phyloP scores from a whole-genome alignment of 2,113 vertebrate species.

The Syrmaticus mikado region DNA sequence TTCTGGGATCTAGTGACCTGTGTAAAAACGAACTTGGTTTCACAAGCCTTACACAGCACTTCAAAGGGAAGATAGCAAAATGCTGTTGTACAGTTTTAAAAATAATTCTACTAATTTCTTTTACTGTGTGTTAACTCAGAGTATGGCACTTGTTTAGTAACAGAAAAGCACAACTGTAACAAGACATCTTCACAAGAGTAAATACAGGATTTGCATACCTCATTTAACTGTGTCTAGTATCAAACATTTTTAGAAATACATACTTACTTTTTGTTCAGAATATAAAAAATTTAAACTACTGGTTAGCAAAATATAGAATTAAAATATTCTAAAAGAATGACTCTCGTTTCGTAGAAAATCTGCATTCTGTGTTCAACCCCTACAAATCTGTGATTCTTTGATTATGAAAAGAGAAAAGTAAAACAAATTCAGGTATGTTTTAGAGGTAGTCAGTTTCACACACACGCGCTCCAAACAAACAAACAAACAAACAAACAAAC shows the following conservation, averaged over 20 bases:
- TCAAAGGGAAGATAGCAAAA: background rate
- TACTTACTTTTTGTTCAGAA: background rate
- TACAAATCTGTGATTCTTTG: background rate
- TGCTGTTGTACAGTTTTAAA: background rate
- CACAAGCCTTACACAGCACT: background rate
- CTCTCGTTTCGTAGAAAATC: background rate
- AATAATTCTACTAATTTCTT: background rate
- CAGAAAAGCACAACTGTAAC: background rate
- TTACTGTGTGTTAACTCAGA: background rate
- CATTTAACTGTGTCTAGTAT: background rate
- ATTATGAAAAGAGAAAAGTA: background rate
- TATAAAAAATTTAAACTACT: background rate
- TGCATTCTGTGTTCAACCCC: no score
- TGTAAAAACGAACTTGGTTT: background rate
- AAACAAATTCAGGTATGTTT: background rate
- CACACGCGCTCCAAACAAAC: no score
- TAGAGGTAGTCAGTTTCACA: background rate
- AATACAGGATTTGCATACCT: background rate
- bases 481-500: no score
- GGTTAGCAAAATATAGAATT: background rate
- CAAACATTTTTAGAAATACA: background rate
- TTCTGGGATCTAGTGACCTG: background rate
- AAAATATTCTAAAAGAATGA: background rate
- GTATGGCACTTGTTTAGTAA: background rate
- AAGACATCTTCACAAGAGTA: background rate